phyloP scores from a whole-genome alignment of 1,140 invertebrate species.

The Hirudo medicinalis region DNA sequence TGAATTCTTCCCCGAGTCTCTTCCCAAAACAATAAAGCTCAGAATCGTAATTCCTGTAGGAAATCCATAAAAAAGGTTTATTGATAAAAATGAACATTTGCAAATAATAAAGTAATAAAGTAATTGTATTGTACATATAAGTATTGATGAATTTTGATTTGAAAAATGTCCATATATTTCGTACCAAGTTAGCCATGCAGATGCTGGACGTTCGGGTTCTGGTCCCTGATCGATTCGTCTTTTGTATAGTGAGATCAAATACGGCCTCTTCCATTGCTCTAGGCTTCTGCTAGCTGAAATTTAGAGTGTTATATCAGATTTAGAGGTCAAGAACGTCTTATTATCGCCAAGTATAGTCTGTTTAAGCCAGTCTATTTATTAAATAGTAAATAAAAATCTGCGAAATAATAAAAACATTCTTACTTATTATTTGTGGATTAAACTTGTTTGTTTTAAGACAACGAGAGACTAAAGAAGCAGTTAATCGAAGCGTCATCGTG shows the following conservation, averaged over 20 bases:
- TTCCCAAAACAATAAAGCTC: constrained; percentile 77
- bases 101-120: background rate
- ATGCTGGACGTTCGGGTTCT: constrained; percentile 30
- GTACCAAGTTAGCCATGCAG: constrained; percentile 34
- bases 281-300: constrained; percentile 14
- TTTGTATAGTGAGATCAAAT: constrained; percentile 25
- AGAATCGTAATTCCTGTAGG: constrained; percentile 61
- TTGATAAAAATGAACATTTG: too few relatives aligned
- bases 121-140: background rate
- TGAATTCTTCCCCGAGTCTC: constrained; percentile 69
- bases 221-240: constrained; percentile 29
- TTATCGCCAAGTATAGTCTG: too few relatives aligned
- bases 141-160: background rate
- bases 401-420: too few relatives aligned
- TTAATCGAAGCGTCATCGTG: too few relatives aligned
- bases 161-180: background rate
- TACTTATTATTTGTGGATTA: too few relatives aligned
- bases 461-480: too few relatives aligned
- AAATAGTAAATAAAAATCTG: too few relatives aligned
- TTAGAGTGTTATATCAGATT: background rate
- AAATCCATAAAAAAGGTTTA: too few relatives aligned
- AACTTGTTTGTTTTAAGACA: too few relatives aligned
- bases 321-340: background rate
- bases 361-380: too few relatives aligned
- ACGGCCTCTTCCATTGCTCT: constrained; percentile 22